Percentiles rank a stretch among this genome's conserved stretches.
Conservation (phyloP, 2,113 vertebrate species). For the Chionomys nivalis region DNA sequence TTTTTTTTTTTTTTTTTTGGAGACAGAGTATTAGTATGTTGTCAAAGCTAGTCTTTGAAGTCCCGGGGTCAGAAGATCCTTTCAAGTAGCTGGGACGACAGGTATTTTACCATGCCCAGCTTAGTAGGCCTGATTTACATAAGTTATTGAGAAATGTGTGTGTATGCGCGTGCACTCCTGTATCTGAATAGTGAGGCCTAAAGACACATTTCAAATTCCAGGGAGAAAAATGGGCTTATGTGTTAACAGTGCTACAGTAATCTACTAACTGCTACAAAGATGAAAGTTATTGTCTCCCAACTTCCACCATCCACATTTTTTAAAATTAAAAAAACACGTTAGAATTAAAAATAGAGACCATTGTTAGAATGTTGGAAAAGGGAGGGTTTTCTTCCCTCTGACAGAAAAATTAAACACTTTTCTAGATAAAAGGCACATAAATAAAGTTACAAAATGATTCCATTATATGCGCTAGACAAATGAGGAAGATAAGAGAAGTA, state of each 20-base stretch:
- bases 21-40: too few species aligned
- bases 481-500: slow-evolving; percentile 58
- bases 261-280: slow-evolving; percentile 17
- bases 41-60: neutral
- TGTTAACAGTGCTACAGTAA: neutral
- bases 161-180: too few species aligned
- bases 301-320: neutral
- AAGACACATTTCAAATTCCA: neutral
- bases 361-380: neutral
- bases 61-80: neutral
- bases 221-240: neutral
- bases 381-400: slow-evolving; percentile 17
- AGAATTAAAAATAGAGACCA: slow-evolving; percentile 44
- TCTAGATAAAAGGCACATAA: slow-evolving; percentile 60
- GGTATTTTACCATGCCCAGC: neutral
- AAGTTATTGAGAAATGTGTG: neutral
- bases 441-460: slow-evolving; percentile 46
- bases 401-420: slow-evolving; percentile 58
- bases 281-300: neutral
- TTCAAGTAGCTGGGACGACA: neutral
- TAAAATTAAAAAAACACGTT: neutral
- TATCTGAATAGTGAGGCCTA: neutral
- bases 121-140: neutral
- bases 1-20: neutral
- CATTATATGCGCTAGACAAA: slow-evolving; percentile 42